A percentile compares a stretch with the other conserved stretches of the same genome.
phyloP scores from a whole-genome alignment of 1,140 invertebrate genomes.

The Pseudomyrmex concolor region DNA sequence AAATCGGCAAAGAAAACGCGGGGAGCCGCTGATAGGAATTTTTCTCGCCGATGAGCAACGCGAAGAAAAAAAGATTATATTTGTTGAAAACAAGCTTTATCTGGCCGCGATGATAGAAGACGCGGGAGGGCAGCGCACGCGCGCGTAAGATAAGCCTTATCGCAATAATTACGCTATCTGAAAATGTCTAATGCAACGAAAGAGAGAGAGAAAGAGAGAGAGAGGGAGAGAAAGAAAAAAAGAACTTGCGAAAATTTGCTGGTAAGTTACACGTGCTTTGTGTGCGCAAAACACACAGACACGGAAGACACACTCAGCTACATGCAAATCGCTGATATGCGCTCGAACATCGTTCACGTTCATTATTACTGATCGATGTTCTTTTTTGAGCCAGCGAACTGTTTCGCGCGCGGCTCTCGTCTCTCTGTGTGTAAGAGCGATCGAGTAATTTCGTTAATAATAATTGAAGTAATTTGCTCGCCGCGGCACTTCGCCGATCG shows the following conservation, averaged over 20 bases:
- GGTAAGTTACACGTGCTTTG: not conserved
- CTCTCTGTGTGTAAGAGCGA: constrained; percentile 43
- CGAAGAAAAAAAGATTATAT: constrained; percentile 76
- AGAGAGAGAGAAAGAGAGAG: no score
- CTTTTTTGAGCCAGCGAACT: constrained; percentile 43
- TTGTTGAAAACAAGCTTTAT: constrained; percentile 80
- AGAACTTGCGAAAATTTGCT: constrained; percentile 66
- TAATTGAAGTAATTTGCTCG: constrained; percentile 61
- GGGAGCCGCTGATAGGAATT: constrained; percentile 69
- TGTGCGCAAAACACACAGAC: no score
- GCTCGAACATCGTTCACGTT: constrained; percentile 41
- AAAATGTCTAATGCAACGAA: constrained; percentile 63
- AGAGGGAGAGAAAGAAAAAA: no score
- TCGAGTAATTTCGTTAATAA: constrained; percentile 62
- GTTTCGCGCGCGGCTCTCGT: constrained; percentile 41
- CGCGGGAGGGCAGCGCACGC: constrained; percentile 56
- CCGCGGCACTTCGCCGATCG: constrained; percentile 46
- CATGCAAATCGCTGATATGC: constrained; percentile 50
- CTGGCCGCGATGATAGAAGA: constrained; percentile 63
- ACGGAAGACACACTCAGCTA: no score
- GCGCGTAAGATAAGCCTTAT: constrained; percentile 76
- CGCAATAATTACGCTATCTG: constrained; percentile 77
- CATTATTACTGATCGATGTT: constrained; percentile 45
- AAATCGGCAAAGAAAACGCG: constrained; percentile 21
- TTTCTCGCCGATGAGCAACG: constrained; percentile 63